Percentiles rank a stretch among this genome's conserved stretches.
Evolutionary conservation across 2,113 vertebrate genomes (phyloP).

Genomic region (Atherinomorus stipes): DNA sequence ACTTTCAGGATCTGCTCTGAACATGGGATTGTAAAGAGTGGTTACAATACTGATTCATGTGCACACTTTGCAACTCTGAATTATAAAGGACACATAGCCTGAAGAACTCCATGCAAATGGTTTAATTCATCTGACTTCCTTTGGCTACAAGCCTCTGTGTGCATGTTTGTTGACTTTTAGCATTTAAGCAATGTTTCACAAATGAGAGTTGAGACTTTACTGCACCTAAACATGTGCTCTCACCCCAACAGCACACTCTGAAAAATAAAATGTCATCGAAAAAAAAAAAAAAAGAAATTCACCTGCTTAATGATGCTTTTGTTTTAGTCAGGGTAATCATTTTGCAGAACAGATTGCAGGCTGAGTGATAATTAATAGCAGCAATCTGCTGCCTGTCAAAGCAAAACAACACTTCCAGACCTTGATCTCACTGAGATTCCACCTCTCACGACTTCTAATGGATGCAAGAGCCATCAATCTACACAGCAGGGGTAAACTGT

Average conservation of each 20-base stretch:
- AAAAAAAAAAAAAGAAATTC: slow-evolving; percentile 40
- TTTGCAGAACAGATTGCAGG: slow-evolving; percentile 57
- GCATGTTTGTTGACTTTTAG: neutral
- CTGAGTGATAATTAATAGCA: slow-evolving; percentile 65
- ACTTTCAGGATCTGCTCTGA: neutral
- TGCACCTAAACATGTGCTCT: neutral
- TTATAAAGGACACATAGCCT: neutral
- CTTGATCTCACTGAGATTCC: slow-evolving; percentile 44
- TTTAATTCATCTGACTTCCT: neutral
- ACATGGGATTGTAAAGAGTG: neutral
- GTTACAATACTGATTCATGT: too few species aligned
- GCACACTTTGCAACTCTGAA: neutral
- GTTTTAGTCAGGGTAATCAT: slow-evolving; percentile 69
- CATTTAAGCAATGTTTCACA: neutral
- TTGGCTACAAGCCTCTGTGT: neutral
- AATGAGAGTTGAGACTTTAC: neutral
- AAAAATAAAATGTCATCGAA: slow-evolving; percentile 53
- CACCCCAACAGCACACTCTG: slow-evolving; percentile 14
- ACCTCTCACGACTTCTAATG: slow-evolving; percentile 45
- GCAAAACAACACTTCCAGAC: slow-evolving; percentile 57
- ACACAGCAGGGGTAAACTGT: slow-evolving; percentile 44
- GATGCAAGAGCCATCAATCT: slow-evolving; percentile 44
- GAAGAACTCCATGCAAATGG: neutral
- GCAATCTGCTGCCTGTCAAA: slow-evolving; percentile 64
- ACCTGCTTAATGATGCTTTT: slow-evolving; percentile 73